Conservation (phyloP, 1,140 invertebrate species). For the Monomorium pharaonis region DNA sequence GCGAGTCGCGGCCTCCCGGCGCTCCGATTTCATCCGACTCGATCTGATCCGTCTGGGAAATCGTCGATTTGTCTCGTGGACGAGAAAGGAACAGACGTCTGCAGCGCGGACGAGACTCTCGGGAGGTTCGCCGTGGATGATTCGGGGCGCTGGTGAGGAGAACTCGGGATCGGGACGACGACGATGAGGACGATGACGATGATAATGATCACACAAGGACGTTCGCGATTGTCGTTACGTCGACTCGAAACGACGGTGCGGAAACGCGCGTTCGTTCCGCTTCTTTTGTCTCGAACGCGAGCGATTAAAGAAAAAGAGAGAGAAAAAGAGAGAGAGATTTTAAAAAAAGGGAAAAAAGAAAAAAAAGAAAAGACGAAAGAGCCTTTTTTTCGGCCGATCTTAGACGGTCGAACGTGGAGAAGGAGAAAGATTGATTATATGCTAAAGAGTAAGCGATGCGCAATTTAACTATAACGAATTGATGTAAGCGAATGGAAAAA, state of each 20-base stretch:
- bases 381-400: slow-evolving; percentile 33
- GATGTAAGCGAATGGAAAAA: slow-evolving; percentile 81
- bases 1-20: neutral
- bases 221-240: slow-evolving; percentile 15
- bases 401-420: slow-evolving; percentile 27
- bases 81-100: slow-evolving; percentile 16
- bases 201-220: too few relatives aligned
- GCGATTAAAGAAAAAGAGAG: slow-evolving; percentile 38
- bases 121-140: neutral
- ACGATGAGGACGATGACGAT: neutral
- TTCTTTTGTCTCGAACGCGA: slow-evolving; percentile 41
- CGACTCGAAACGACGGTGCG: neutral
- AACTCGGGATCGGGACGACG: too few relatives aligned
- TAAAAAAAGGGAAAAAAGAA: slow-evolving; percentile 37
- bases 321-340: slow-evolving; percentile 3
- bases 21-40: slow-evolving; percentile 7
- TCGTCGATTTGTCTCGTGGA: slow-evolving; percentile 18
- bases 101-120: slow-evolving; percentile 35
- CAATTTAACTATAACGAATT: slow-evolving; percentile 80
- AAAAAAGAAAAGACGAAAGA: slow-evolving; percentile 40
- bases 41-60: slow-evolving; percentile 10
- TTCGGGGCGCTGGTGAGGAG: neutral
- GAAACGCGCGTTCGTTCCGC: slow-evolving; percentile 32
- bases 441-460: slow-evolving; percentile 78
- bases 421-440: slow-evolving; percentile 67